These are phyloP conservation scores for Ameiurus melas DNA, from an alignment of 2,113 vertebrate species.

Conservation along the genomic window DNA sequence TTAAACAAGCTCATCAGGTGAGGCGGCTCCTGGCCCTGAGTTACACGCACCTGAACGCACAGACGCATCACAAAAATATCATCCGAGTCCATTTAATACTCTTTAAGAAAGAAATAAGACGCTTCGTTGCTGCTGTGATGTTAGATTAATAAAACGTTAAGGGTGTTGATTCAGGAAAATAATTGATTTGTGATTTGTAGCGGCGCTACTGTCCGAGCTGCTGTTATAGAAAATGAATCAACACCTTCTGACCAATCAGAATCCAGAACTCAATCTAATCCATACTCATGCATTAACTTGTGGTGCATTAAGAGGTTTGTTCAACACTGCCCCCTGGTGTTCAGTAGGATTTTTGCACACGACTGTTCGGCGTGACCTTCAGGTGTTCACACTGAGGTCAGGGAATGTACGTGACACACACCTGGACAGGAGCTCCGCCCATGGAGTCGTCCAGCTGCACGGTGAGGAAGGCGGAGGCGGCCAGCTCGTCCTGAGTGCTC, in stretches of 20 bases:
- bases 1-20: slow-evolving; percentile 77
- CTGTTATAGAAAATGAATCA: no score
- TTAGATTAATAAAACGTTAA: not conserved
- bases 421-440: slow-evolving; percentile 72
- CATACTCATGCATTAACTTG: not conserved
- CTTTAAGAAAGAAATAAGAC: not conserved
- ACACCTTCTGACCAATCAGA: not conserved
- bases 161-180: not conserved
- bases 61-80: not conserved
- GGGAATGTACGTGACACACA: slow-evolving; percentile 37
- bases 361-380: not conserved
- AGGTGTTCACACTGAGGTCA: not conserved
- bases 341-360: not conserved
- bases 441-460: slow-evolving; percentile 70
- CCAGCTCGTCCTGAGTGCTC: slow-evolving; percentile 67
- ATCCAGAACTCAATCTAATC: not conserved
- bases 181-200: no score
- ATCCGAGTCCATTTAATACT: not conserved
- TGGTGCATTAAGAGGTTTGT: not conserved
- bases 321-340: not conserved
- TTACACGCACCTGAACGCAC: slow-evolving; percentile 70
- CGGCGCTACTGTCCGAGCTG: no score
- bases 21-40: slow-evolving; percentile 73
- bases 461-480: slow-evolving; percentile 70
- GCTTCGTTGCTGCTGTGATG: not conserved